A percentile compares a stretch with the other conserved stretches of the same genome.
These are phyloP conservation scores for Struthidea cinerea DNA, from an alignment of 2,113 vertebrate genomes.

Conservation along the genomic window DNA sequence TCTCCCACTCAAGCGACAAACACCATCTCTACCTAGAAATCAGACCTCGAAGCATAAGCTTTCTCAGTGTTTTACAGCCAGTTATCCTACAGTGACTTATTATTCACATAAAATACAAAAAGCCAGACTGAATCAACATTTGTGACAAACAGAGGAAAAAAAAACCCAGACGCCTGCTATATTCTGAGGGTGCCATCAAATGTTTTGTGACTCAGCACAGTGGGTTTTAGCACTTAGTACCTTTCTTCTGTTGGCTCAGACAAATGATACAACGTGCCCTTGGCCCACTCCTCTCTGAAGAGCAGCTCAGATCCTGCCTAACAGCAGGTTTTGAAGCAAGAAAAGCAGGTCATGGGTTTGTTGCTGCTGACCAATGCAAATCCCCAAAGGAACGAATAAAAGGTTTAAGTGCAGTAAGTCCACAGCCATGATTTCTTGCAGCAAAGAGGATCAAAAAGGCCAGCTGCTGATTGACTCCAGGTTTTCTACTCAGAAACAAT, in stretches of 20 bases:
- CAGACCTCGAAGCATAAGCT: neutral
- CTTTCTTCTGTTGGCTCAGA: conserved; percentile 13
- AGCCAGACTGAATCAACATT: conserved; percentile 34
- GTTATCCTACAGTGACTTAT: neutral
- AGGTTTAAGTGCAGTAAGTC: neutral
- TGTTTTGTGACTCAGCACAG: conserved; percentile 40
- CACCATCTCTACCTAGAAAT: neutral
- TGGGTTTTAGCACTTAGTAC: conserved; percentile 27
- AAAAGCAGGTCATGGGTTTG: neutral
- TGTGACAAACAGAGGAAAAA: conserved; percentile 33
- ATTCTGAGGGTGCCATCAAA: conserved; percentile 13
- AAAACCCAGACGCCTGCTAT: neutral
- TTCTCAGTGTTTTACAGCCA: neutral
- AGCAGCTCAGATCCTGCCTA: neutral
- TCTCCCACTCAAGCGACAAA: conserved; percentile 15
- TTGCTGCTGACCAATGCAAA: neutral
- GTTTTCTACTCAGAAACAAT: neutral
- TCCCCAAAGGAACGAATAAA: neutral
- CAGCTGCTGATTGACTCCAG: neutral
- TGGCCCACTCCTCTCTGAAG: neutral
- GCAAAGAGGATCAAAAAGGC: neutral
- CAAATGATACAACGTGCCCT: neutral
- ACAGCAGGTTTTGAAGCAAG: neutral
- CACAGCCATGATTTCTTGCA: neutral
- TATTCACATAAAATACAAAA: conserved; percentile 17